These are phyloP conservation scores for Atta cephalotes DNA, from an alignment of 1,140 invertebrate species.

Conservation along the genomic window DNA sequence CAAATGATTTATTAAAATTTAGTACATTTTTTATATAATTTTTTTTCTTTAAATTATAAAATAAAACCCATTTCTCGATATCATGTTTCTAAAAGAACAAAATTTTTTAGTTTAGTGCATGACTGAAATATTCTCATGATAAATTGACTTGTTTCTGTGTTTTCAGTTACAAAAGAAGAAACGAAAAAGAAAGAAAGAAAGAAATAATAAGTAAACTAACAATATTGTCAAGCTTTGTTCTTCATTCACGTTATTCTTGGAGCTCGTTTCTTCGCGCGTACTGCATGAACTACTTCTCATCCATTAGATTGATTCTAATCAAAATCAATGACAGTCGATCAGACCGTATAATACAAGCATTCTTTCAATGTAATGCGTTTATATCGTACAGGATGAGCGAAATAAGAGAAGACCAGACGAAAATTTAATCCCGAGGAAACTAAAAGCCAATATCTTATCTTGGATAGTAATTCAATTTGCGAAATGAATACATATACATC, in stretches of 20 bases:
- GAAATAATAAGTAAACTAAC: not conserved
- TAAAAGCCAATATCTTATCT: not conserved
- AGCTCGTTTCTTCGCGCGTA: too few species aligned
- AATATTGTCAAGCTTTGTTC: not conserved
- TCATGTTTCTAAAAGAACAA: not conserved
- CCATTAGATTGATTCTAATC: conserved; percentile 16
- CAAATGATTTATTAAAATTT: too few species aligned
- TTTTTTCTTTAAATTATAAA: not conserved
- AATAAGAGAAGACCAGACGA: not conserved
- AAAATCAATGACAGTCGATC: conserved; percentile 35
- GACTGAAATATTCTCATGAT: too few species aligned
- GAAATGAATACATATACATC: not conserved
- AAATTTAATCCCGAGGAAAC: not conserved
- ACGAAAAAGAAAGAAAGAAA: not conserved
- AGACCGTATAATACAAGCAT: not conserved
- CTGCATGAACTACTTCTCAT: not conserved
- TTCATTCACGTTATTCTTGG: not conserved
- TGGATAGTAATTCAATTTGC: not conserved
- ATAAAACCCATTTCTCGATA: not conserved
- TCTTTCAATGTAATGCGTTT: not conserved
- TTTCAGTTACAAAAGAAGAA: not conserved
- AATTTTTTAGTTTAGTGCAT: not conserved
- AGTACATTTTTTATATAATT: too few species aligned
- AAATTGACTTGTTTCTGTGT: not conserved
- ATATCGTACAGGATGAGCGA: too few species aligned